Percentiles rank a stretch among this genome's conserved stretches.
Evolutionary conservation across 1,140 invertebrate species (phyloP).

Genomic region (Drosophila mayri): DNA sequence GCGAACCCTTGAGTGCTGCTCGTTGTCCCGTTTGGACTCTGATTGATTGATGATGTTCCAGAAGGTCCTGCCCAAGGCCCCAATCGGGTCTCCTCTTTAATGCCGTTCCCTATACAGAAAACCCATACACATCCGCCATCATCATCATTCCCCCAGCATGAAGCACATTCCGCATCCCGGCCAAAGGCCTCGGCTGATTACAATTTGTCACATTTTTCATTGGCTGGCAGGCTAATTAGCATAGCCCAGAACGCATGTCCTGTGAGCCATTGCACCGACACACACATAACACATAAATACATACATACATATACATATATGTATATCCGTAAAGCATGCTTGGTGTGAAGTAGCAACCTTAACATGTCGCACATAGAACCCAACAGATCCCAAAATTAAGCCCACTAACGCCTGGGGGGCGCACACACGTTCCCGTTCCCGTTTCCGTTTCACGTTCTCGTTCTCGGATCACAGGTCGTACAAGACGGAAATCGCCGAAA

Average conservation of each 20-base stretch:
- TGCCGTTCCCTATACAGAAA: background rate
- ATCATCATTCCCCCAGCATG: background rate
- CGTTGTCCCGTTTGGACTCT: conserved; percentile 44
- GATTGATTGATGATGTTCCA: conserved; percentile 74
- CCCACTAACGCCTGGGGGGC: conserved; percentile 18
- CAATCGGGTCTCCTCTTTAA: background rate
- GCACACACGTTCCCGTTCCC: conserved; percentile 5
- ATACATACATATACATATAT: background rate
- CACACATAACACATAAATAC: background rate
- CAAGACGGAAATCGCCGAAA: conserved; percentile 92
- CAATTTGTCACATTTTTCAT: conserved; percentile 58
- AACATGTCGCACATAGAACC: background rate
- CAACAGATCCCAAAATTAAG: conserved; percentile 7
- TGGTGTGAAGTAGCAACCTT: conserved; percentile 7
- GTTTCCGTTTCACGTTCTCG: conserved; percentile 15
- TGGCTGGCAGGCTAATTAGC: conserved; percentile 49
- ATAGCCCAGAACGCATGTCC: conserved; percentile 37
- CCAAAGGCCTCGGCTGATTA: conserved; percentile 38
- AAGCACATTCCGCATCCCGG: background rate
- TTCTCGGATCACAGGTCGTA: conserved; percentile 84
- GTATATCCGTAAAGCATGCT: conserved; percentile 23
- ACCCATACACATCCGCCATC: conserved; percentile 14
- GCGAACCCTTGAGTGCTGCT: conserved; percentile 60
- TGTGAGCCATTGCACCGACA: conserved; percentile 9
- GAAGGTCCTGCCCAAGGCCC: background rate